Conservation (phyloP, 2,888 invertebrate genomes). For the Chaitophorus viminalis region DNA sequence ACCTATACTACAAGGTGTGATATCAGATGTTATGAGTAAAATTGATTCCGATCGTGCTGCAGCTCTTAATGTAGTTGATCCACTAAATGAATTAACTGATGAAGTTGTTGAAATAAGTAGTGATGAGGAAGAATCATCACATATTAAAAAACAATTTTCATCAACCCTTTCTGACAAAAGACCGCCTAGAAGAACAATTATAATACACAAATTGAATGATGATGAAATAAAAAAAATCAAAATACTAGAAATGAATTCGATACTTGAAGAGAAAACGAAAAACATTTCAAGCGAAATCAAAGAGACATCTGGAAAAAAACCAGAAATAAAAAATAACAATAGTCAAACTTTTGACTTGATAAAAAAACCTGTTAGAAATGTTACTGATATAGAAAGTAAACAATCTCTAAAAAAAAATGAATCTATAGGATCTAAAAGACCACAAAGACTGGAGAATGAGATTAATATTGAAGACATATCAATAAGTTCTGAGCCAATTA, state of each 20-base stretch:
- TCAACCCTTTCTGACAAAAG: neutral
- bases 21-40: constrained; percentile 48
- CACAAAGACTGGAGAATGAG: neutral
- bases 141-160: neutral
- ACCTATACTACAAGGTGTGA: constrained; percentile 17
- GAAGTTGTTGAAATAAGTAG: constrained; percentile 52
- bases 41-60: constrained; percentile 22
- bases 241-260: neutral
- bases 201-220: neutral
- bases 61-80: neutral
- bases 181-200: neutral
- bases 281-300: neutral
- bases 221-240: neutral
- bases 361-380: neutral
- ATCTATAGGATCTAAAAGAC: neutral
- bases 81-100: neutral
- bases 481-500: neutral
- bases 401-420: neutral
- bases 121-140: neutral
- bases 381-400: neutral
- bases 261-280: neutral
- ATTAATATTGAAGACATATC: neutral
- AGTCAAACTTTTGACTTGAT: too few relatives aligned
- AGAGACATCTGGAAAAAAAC: neutral
- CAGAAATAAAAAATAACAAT: neutral